Evolutionary conservation across 2,888 invertebrate genomes (phyloP).

Genomic region (Lasioglossum morio): DNA sequence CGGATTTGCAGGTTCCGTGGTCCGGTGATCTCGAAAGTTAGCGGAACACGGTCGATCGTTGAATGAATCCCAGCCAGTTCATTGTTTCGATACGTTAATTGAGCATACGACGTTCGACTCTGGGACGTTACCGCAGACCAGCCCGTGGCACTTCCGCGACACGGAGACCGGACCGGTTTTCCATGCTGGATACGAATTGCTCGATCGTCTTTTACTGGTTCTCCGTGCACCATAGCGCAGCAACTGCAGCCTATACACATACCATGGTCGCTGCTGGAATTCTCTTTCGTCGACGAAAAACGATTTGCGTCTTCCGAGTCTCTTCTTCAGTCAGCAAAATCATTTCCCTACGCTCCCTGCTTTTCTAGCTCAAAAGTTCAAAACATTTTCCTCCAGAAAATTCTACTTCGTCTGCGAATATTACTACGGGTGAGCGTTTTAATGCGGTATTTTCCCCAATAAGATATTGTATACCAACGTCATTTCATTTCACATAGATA

Average conservation of each 20-base stretch:
- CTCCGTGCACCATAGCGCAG: conserved; percentile 26
- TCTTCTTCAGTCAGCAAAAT: neutral
- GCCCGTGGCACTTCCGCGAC: conserved; percentile 67
- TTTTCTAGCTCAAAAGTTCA: neutral
- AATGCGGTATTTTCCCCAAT: no score
- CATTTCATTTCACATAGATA: no score
- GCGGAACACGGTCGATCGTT: conserved; percentile 44
- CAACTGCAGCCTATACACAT: conserved; percentile 7
- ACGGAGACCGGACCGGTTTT: conserved; percentile 68
- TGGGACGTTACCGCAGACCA: conserved; percentile 57
- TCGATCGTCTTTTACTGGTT: conserved; percentile 64
- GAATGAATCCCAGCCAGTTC: conserved; percentile 60
- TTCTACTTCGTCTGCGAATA: neutral
- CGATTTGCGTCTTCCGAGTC: neutral
- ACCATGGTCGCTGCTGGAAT: conserved; percentile 20
- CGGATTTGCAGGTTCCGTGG: neutral
- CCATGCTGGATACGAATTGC: conserved; percentile 68
- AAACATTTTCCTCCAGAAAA: neutral
- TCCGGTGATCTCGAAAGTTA: conserved; percentile 15
- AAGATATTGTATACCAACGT: no score
- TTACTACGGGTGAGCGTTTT: neutral
- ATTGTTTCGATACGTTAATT: conserved; percentile 67
- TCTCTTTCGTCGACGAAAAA: conserved; percentile 31
- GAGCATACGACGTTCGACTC: conserved; percentile 59
- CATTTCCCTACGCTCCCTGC: neutral